Evolutionary conservation across 2,797 vertebrate species (phyloP).

Genomic region (Trachurus trachurus): DNA sequence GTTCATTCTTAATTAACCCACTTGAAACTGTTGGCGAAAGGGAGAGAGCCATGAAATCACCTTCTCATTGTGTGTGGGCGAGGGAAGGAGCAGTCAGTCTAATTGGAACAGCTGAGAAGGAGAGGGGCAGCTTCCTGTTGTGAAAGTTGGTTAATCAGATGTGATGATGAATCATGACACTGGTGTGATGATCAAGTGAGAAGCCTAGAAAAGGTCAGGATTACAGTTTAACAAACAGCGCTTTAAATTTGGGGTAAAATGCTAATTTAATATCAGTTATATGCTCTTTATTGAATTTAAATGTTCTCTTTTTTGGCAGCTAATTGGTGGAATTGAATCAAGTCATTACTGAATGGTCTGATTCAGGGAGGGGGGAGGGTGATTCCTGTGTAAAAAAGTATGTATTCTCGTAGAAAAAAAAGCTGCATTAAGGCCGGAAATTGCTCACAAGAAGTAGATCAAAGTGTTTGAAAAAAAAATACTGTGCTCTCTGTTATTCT

Average conservation of each 20-base stretch:
- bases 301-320: neutral
- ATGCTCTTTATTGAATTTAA: constrained; percentile 10
- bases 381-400: neutral
- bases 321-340: neutral
- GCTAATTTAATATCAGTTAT: neutral
- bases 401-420: neutral
- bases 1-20: neutral
- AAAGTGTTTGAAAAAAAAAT: constrained; percentile 9
- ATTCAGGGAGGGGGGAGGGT: neutral
- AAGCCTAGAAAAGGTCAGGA: neutral
- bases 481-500: constrained; percentile 10
- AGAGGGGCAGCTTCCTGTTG: constrained; percentile 4
- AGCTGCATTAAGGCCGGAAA: neutral
- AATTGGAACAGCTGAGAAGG: neutral
- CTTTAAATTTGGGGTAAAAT: neutral
- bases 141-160: neutral
- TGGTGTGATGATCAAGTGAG: neutral
- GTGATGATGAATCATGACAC: neutral
- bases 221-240: neutral
- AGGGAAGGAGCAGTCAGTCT: neutral
- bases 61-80: neutral
- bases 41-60: neutral
- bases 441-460: constrained; percentile 5
- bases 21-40: neutral
- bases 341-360: neutral